phyloP scores from a whole-genome alignment of 2,797 vertebrate species.

The Pterois miles region DNA sequence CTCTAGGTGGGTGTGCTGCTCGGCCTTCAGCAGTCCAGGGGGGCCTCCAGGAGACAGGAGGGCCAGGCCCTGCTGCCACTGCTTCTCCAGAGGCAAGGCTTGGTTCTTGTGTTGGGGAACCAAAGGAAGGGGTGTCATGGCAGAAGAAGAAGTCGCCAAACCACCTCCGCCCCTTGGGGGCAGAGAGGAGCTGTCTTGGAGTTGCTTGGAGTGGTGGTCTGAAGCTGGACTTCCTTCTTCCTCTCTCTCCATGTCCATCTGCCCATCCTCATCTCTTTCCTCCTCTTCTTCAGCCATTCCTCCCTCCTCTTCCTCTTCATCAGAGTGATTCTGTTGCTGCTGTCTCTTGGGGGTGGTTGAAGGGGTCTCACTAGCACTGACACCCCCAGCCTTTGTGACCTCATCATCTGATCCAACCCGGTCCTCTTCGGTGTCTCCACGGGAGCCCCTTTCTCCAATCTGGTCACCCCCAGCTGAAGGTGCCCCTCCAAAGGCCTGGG shows the following conservation, averaged over 20 bases:
- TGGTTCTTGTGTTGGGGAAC: slow-evolving; percentile 85
- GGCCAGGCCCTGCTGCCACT: slow-evolving; percentile 88
- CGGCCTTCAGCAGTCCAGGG: slow-evolving; percentile 88
- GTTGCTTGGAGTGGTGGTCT: slow-evolving; percentile 63
- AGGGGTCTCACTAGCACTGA: slow-evolving; percentile 50
- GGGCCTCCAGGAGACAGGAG: slow-evolving; percentile 88
- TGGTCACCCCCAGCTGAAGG: slow-evolving; percentile 80
- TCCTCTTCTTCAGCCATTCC: slow-evolving; percentile 83
- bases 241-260: slow-evolving; percentile 86
- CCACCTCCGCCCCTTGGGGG: slow-evolving; percentile 65
- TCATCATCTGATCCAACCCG: slow-evolving; percentile 83
- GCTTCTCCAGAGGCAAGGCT: slow-evolving; percentile 86
- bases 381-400: slow-evolving; percentile 35
- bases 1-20: slow-evolving; percentile 90
- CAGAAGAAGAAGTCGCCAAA: slow-evolving; percentile 51
- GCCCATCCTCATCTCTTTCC: slow-evolving; percentile 86
- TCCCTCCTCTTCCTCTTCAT: slow-evolving; percentile 83
- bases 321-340: slow-evolving; percentile 77
- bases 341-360: slow-evolving; percentile 72
- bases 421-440: slow-evolving; percentile 90
- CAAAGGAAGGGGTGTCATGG: slow-evolving; percentile 83
- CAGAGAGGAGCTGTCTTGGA: slow-evolving; percentile 59
- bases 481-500: slow-evolving; percentile 74
- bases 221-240: slow-evolving; percentile 77
- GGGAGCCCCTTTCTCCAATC: slow-evolving; percentile 89